phyloP scores from a whole-genome alignment of 2,113 vertebrate genomes.

The Synchiropus splendidus region DNA sequence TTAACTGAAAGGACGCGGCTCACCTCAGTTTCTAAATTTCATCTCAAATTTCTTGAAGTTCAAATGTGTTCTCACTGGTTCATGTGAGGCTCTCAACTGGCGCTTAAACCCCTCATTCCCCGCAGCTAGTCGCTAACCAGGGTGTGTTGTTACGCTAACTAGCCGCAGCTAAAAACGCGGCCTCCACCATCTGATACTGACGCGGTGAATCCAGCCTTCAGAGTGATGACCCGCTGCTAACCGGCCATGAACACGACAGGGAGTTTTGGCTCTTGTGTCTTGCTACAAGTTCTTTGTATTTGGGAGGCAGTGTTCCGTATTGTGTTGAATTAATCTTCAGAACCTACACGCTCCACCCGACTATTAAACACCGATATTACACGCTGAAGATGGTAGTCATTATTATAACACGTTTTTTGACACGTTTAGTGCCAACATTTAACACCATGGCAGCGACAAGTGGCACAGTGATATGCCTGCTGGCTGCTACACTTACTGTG shows the following conservation, averaged over 20 bases:
- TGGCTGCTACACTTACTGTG: no score
- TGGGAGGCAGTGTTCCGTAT: conserved; percentile 1
- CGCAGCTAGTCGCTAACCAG: conserved; percentile 48
- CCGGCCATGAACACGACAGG: conserved; percentile 25
- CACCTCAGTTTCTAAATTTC: conserved; percentile 1
- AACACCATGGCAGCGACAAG: no score
- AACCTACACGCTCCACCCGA: no score
- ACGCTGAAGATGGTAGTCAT: no score
- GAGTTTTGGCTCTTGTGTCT: conserved; percentile 17
- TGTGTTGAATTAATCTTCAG: no score
- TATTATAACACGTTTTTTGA: no score
- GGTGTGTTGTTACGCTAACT: conserved; percentile 36
- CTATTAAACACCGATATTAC: no score
- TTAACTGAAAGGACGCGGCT: conserved; percentile 11
- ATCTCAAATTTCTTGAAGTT: conserved; percentile 18
- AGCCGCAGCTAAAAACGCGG: conserved; percentile 32
- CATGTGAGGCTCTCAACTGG: conserved; percentile 30
- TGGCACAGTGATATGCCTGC: no score
- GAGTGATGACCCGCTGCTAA: conserved; percentile 18
- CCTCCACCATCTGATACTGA: conserved; percentile 7
- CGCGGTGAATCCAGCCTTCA: conserved; percentile 7
- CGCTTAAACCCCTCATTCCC: conserved; percentile 30
- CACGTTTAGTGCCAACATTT: no score
- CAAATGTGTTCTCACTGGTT: conserved; percentile 15
- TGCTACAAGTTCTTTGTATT: conserved; percentile 17